These are phyloP conservation scores for Calosoma granatense DNA, from an alignment of 1,140 invertebrate genomes.

Conservation along the genomic window DNA sequence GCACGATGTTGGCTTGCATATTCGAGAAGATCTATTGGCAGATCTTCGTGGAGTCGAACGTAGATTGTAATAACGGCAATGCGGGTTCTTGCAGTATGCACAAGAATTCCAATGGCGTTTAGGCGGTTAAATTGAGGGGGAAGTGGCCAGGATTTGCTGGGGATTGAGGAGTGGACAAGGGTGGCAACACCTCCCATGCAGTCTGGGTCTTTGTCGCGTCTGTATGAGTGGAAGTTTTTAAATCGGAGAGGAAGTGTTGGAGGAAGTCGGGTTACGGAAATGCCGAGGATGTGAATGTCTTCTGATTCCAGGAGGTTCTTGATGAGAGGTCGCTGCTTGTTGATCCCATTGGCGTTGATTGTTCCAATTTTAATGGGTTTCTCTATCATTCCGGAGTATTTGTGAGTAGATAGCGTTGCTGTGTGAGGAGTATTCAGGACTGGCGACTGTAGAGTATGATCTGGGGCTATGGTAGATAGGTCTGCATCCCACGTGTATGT, in stretches of 20 bases:
- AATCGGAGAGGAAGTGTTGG: neutral
- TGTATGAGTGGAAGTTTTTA: neutral
- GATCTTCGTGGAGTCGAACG: neutral
- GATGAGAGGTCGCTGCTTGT: neutral
- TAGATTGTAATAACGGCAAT: neutral
- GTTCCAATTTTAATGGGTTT: neutral
- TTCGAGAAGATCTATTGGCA: neutral
- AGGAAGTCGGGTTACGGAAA: neutral
- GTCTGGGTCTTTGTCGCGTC: neutral
- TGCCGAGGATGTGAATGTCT: neutral
- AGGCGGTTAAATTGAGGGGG: neutral
- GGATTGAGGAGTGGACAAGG: neutral
- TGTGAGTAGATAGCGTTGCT: too few species aligned
- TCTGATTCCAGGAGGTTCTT: neutral
- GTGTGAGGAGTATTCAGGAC: too few species aligned
- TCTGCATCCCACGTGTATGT: too few species aligned
- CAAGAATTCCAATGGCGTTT: neutral
- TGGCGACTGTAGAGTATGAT: too few species aligned
- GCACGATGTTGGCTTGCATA: neutral
- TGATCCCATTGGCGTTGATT: neutral
- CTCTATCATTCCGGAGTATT: neutral
- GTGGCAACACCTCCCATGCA: neutral
- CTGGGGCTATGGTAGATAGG: too few species aligned
- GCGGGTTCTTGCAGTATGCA: neutral
- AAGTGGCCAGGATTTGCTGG: too few species aligned